A percentile compares a stretch with the other conserved stretches of the same genome.
Conservation (phyloP, 2,888 invertebrate species). For the Acronicta psi region DNA sequence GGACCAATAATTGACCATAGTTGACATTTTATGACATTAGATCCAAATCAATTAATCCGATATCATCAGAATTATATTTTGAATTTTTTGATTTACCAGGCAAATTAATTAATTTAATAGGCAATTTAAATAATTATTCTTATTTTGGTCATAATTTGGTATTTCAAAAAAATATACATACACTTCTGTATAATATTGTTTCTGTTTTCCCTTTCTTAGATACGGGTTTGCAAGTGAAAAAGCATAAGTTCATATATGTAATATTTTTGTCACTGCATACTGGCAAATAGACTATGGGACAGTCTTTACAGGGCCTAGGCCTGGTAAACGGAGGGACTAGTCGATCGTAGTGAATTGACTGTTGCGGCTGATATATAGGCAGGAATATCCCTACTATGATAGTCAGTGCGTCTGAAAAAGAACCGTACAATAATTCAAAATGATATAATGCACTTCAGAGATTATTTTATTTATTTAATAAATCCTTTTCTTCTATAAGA, state of each 20-base stretch:
- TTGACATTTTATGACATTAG: too few species aligned
- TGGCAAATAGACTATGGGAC: neutral
- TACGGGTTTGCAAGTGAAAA: neutral
- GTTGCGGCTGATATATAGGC: neutral
- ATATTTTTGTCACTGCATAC: neutral
- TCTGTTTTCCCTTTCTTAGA: too few species aligned
- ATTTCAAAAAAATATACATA: neutral
- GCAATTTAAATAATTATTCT: too few species aligned
- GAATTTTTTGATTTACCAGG: too few species aligned
- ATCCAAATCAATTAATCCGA: too few species aligned
- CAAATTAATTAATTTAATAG: too few species aligned
- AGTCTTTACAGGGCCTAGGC: neutral
- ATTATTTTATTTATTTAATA: too few species aligned
- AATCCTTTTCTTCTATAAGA: too few species aligned
- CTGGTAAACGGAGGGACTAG: neutral
- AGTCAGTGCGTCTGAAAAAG: neutral
- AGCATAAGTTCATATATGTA: neutral
- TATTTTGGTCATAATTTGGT: too few species aligned
- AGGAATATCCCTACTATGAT: neutral
- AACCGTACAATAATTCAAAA: neutral
- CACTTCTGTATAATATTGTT: neutral
- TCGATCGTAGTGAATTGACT: neutral
- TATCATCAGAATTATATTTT: too few species aligned
- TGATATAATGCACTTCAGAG: too few species aligned
- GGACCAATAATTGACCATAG: too few species aligned